phyloP scores from a whole-genome alignment of 2,113 vertebrate genomes.

The Misgurnus mizolepis region DNA sequence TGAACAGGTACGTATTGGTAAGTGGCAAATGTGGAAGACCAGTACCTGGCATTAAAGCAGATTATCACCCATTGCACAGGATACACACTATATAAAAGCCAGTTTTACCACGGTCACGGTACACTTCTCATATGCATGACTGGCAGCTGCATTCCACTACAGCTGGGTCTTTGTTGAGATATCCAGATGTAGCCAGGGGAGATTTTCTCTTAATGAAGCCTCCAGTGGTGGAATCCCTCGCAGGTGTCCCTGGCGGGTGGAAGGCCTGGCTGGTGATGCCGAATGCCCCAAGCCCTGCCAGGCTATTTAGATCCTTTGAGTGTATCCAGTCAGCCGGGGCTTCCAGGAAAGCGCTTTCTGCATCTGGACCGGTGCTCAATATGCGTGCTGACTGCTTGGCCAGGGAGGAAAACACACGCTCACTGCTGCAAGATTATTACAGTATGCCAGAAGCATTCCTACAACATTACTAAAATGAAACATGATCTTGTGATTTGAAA shows the following conservation, averaged over 20 bases:
- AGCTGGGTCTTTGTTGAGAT: slow-evolving; percentile 37
- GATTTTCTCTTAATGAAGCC: slow-evolving; percentile 36
- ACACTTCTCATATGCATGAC: slow-evolving; percentile 42
- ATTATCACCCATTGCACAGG: slow-evolving; percentile 48
- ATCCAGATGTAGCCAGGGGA: slow-evolving; percentile 28
- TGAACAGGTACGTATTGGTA: not conserved
- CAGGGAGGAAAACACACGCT: slow-evolving; percentile 10
- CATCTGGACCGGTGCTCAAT: slow-evolving; percentile 34
- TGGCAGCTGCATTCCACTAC: slow-evolving; percentile 22
- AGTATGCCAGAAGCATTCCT: not conserved
- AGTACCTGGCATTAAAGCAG: slow-evolving; percentile 47
- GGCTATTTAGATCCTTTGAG: slow-evolving; percentile 38
- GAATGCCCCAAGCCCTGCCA: slow-evolving; percentile 47
- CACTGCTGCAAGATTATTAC: not conserved
- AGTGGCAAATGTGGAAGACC: slow-evolving; percentile 27
- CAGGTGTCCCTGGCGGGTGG: slow-evolving; percentile 23
- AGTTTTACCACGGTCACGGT: slow-evolving; percentile 43
- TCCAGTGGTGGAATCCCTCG: slow-evolving; percentile 21
- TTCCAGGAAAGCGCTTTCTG: slow-evolving; percentile 27
- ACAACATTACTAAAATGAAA: not conserved
- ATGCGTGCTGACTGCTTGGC: slow-evolving; percentile 23
- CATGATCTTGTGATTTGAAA: not conserved
- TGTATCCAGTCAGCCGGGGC: slow-evolving; percentile 45
- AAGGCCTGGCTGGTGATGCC: slow-evolving; percentile 42
- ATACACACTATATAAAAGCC: slow-evolving; percentile 41